These are phyloP conservation scores for Mnemiopsis leidyi DNA, from an alignment of 37 sponge, comb jelly and placozoan species.

Conservation along the genomic window DNA sequence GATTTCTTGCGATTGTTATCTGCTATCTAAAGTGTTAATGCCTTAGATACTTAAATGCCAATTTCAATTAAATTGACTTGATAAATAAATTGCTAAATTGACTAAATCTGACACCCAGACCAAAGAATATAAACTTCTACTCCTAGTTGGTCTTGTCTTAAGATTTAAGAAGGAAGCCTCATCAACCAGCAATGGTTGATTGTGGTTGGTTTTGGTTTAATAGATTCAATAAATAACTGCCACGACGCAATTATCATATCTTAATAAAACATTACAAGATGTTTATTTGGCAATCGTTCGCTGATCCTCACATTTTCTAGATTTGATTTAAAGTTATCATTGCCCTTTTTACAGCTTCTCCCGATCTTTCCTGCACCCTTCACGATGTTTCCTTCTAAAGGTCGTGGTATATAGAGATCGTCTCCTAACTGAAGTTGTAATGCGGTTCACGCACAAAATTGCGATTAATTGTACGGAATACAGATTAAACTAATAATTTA, in stretches of 20 bases:
- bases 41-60: too few species aligned
- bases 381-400: not conserved
- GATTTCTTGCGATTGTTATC: not conserved
- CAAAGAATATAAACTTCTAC: too few species aligned
- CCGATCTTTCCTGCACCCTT: slow-evolving; percentile 48
- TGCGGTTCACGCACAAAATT: not conserved
- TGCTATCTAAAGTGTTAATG: too few species aligned
- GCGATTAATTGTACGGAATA: too few species aligned
- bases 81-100: too few species aligned
- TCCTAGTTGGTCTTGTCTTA: too few species aligned
- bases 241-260: not conserved
- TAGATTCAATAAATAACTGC: too few species aligned
- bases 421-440: not conserved
- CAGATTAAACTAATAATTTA: not conserved
- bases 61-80: too few species aligned
- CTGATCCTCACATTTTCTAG: not conserved
- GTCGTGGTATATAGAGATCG: not conserved
- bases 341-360: not conserved
- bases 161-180: too few species aligned
- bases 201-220: too few species aligned
- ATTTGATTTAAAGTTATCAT: not conserved
- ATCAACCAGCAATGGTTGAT: too few species aligned
- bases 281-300: not conserved
- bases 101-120: too few species aligned
- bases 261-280: not conserved